Evolutionary conservation across 2,888 invertebrate species (phyloP), one percentile per base, ranked within the genome.

Genomic region (Drosophila antonietae): DNA sequence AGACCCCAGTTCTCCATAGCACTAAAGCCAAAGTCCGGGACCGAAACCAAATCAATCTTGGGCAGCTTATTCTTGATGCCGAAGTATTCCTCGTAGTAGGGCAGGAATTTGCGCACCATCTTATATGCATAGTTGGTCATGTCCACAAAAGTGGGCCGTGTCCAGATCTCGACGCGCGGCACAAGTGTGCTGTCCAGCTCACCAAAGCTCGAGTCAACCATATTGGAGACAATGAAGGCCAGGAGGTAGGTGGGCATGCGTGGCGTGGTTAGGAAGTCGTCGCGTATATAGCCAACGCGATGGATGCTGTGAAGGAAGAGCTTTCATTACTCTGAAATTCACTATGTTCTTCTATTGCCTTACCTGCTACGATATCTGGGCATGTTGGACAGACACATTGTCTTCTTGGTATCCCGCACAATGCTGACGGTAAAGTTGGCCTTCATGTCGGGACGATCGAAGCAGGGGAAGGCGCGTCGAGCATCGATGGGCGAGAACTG

Each of bases 371-470:
- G 89, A 12, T 64, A 59, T 35, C 80, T 81, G 1, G 95, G 95
- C 96, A 96, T 96, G 89, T 96, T 96, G 9, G 96, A 95, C 18
- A 93, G 72, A 0, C 93, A 92, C 89, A 92, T 92, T 0, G 92
- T 91, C 12, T 93, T 94, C 62, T 92, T 92, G 0, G 77, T 65
- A 20, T 94, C 94, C 78, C 95, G 94, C 7, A 94, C 93, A 57
- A 97, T 94, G 60, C 94, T 95, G 31, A 98, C 94, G 9, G 94
- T 94, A 77, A 97, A 97, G 39, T 93, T 94, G 0, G 97, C 96
- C 90, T 97, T 97, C 89, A 96, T 96, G 18, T 94, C 94, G 2
- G 97, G 97, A 79, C 97, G 97, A 87, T 98, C 98, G 88, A 97
- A 97, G 91, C 97, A 97, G 8, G 97, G 97, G 90, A 97, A 97